Evolutionary conservation across 2,888 invertebrate genomes (phyloP), one percentile per base, ranked within the genome.

Genomic region (Hydriomena furcata): DNA sequence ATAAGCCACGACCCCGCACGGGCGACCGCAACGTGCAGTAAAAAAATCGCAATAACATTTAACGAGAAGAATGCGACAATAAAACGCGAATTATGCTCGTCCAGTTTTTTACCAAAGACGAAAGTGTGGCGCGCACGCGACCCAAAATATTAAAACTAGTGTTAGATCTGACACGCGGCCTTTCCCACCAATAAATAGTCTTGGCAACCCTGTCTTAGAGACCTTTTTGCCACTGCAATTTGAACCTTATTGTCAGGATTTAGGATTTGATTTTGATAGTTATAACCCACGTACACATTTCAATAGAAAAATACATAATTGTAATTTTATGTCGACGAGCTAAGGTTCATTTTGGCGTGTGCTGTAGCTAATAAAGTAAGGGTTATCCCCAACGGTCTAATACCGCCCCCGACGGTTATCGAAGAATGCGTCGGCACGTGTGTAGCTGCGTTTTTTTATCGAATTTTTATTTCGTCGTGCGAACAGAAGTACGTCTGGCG

Each of bases 141-240:
- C 79, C 58, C 68, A 73, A 85, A 88, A 89, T 89, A 89, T 89
- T 90, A 89, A 87, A 89, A 87, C 86, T 88, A 85, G 90, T 90
- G 90, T 90, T 86, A 89, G 86, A 86, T 68, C 75, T 86, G 88
- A 90, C 90, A 90, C 90, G 89, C 84, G 89, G 79, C 84, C 77
- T 77, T 89, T 88, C 89, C 89, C 89, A 87, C 90, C 88, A 87
- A 89, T 88, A 88, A 89, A 89, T 87, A 84, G 83, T 76, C 71
- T 71, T 79, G 79, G 72, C 82, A 84, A 76, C 82, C 84, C 81
- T 84, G 73, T 71, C 71, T 61, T 65, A 59, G 52, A 63, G 64
- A 55, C 54, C 52, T 48, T 36, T 13, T 10, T 4, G 5, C 5
- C 60, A 62, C 40, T 7, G 48, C 0, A 75, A 66, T 59, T 13